These are phyloP conservation scores for Hypomecis punctinalis DNA, from an alignment of 2,888 invertebrate genomes.

Conservation along the genomic window DNA sequence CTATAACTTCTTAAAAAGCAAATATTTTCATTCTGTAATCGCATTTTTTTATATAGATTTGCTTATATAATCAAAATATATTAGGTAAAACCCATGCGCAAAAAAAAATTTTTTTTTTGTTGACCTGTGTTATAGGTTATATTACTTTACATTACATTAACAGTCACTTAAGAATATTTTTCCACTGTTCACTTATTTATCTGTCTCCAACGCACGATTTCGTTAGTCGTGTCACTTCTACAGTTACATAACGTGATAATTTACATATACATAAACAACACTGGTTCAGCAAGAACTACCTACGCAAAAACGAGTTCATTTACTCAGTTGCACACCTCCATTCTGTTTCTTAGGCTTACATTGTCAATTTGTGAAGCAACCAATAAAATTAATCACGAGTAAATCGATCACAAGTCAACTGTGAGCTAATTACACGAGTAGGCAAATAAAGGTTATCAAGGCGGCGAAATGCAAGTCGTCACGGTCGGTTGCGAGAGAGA, in stretches of 20 bases:
- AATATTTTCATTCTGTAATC: too few relatives aligned
- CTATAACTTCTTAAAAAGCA: too few relatives aligned
- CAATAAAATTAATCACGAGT: conserved; percentile 28
- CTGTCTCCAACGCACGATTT: not conserved
- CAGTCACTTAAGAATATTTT: too few relatives aligned
- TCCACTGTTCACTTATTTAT: too few relatives aligned
- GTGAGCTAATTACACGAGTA: conserved; percentile 39
- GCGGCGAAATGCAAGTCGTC: conserved; percentile 27
- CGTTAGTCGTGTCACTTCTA: conserved; percentile 1
- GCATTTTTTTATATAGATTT: too few relatives aligned
- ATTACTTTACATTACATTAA: too few relatives aligned
- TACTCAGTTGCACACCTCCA: not conserved
- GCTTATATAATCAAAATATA: too few relatives aligned
- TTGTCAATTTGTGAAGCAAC: conserved; percentile 7
- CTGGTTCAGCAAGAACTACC: conserved; percentile 6
- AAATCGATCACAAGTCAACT: conserved; percentile 32
- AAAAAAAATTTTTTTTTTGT: too few relatives aligned
- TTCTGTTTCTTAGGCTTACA: not conserved
- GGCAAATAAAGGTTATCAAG: conserved; percentile 38
- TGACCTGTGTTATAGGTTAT: too few relatives aligned
- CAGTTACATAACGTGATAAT: conserved; percentile 11
- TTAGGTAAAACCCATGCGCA: too few relatives aligned
- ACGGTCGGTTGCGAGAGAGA: conserved; percentile 14
- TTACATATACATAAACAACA: conserved; percentile 4
- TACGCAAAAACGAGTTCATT: conserved; percentile 7